Base-by-base conservation (phyloP, 2,888 invertebrate species). In the Isotomurus palustris region DNA sequence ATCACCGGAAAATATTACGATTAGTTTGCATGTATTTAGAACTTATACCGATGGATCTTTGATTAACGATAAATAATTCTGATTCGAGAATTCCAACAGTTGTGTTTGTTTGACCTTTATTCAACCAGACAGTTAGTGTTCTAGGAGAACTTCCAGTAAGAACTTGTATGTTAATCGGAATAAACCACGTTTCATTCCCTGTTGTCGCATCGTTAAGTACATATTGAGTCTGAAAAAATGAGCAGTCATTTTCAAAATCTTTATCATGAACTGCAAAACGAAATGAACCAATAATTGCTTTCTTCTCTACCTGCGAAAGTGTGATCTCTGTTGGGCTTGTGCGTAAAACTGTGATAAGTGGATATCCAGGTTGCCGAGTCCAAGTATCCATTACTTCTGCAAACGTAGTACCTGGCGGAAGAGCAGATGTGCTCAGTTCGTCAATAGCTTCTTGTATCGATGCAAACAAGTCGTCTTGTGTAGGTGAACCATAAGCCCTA, bases 301-400 rank as follows among this genome's bases (percentile, higher is more conserved):
- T 6, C 4, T 22, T 21, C 25, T 24, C 6, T 36, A 63, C 62
- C 41, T 64, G 64, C n/a, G 56, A 32, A 29, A 64, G 40, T 12
- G 10, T 1, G 2, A 61, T 19, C 43, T 47, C 4, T 1, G 43
- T 44, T 2, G 44, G 14, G 25, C 41, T 54, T 12, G 52, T 25
- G 29, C 54, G 28, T 5, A 47, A 50, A 3, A 68, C 68, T 19
- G 56, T 52, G 5, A 68, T 3, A 8, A 68, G 14, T 6, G 68
- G 68, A 49, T 27, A 66, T 1, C 68, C 65, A 1, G 62, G 36
- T 41, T 64, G 56, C 10, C 52, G 49, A 3, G 65, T 66, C 65
- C 65, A 67, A 14, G 63, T 62, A 32, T 67, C 65, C 61, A 67
- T 62, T 19, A 67, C 58, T 6, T 53, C 32, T 52, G 64, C 64